phyloP scores from a whole-genome alignment of 2,113 vertebrate species.

The Elachura formosa region DNA sequence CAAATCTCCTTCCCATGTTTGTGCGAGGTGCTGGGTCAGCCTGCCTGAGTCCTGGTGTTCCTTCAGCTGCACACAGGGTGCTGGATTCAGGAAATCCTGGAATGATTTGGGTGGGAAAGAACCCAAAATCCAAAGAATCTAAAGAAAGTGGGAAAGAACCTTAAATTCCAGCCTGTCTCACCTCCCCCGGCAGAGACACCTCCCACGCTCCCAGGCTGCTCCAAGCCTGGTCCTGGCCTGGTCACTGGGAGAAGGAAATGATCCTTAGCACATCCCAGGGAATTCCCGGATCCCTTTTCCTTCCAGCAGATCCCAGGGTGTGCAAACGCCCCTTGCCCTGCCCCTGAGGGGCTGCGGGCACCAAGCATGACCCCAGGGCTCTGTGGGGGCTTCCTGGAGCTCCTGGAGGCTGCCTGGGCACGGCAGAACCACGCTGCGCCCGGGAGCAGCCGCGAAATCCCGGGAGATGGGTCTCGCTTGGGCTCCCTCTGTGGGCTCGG shows the following conservation, averaged over 20 bases:
- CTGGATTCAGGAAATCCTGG: background rate
- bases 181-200: background rate
- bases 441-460: background rate
- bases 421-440: accelerated
- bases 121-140: background rate
- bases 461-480: too few species aligned
- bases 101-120: background rate
- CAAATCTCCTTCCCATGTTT: background rate
- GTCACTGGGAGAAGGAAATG: background rate
- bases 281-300: background rate
- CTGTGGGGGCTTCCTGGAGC: background rate
- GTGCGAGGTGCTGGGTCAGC: background rate
- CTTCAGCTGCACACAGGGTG: background rate
- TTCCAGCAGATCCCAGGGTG: accelerated
- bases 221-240: background rate
- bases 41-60: accelerated
- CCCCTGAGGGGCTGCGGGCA: accelerated
- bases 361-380: accelerated
- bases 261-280: background rate
- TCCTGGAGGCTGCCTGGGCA: background rate
- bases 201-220: background rate
- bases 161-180: background rate
- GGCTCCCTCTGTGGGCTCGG: too few species aligned
- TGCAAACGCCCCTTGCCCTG: background rate
- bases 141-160: too few species aligned